phyloP scores from a whole-genome alignment of 2,888 invertebrate genomes.

The Drosophila antonietae region DNA sequence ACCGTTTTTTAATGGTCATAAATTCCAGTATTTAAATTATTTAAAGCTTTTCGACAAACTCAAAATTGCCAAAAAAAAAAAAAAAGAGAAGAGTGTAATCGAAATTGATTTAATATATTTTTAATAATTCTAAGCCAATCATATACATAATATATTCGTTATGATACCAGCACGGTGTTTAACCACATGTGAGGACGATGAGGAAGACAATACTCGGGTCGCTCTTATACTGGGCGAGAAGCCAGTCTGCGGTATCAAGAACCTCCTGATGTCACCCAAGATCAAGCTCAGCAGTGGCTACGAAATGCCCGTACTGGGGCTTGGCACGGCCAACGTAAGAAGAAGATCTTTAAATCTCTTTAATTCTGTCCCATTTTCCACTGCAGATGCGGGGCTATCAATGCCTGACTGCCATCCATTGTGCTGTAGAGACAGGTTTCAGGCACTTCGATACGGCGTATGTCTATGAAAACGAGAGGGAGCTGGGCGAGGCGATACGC shows the following conservation, averaged over 20 bases:
- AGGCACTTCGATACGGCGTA: conserved; percentile 86
- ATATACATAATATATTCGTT: conserved; percentile 12
- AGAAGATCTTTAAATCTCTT: not conserved
- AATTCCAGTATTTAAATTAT: not conserved
- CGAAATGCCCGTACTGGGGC: conserved; percentile 88
- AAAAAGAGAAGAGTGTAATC: not conserved
- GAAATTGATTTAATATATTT: conserved; percentile 23
- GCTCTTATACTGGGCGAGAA: conserved; percentile 54
- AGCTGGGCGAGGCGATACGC: conserved; percentile 84
- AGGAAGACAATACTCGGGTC: conserved; percentile 45
- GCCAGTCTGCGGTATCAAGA: conserved; percentile 45
- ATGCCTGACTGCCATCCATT: conserved; percentile 81
- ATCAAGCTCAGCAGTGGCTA: conserved; percentile 87
- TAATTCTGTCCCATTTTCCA: not conserved
- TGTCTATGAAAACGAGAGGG: conserved; percentile 85
- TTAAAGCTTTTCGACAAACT: conserved; percentile 1
- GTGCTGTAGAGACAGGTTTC: conserved; percentile 86
- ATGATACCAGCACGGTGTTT: conserved; percentile 61
- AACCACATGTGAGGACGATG: conserved; percentile 49
- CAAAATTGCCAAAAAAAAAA: conserved; percentile 11
- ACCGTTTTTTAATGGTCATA: not conserved
- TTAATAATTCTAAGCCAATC: not conserved
- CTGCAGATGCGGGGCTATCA: conserved; percentile 70
- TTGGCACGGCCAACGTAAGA: conserved; percentile 86
- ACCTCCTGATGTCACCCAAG: conserved; percentile 83